A percentile compares a stretch with the other conserved stretches of the same genome.
Conservation (phyloP, 1,140 invertebrate species). For the Nymphalis io region DNA sequence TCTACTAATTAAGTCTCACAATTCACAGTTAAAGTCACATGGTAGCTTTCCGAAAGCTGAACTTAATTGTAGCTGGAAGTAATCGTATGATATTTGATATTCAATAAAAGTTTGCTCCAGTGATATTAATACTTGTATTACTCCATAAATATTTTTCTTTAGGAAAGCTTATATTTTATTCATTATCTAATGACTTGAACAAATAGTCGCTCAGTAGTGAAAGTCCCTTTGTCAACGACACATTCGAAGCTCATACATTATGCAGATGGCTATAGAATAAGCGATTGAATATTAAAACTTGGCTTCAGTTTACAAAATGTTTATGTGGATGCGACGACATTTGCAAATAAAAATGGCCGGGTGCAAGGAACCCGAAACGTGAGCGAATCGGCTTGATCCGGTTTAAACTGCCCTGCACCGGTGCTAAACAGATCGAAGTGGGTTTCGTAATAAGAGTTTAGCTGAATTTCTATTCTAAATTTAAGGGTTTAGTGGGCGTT, state of each 20-base stretch:
- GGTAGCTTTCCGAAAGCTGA: too few species aligned
- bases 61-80: background rate
- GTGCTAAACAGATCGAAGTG: constrained; percentile 3
- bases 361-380: constrained; percentile 46
- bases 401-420: constrained; percentile 19
- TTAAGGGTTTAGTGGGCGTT: background rate
- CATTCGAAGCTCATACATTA: constrained; percentile 40
- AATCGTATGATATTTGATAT: background rate
- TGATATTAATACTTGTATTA: background rate
- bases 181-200: constrained; percentile 25
- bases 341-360: constrained; percentile 43
- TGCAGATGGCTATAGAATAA: constrained; percentile 36
- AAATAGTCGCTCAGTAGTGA: constrained; percentile 15
- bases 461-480: background rate
- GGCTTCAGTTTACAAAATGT: constrained; percentile 19
- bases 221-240: constrained; percentile 26
- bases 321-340: constrained; percentile 33
- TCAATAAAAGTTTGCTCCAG: background rate
- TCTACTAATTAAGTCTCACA: too few species aligned
- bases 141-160: constrained; percentile 8
- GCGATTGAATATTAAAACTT: constrained; percentile 38
- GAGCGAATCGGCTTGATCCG: constrained; percentile 33
- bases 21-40: too few species aligned
- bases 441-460: constrained; percentile 4
- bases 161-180: constrained; percentile 21